Percentiles rank a stretch among this genome's conserved stretches.
These are phyloP conservation scores for Copsychus sechellarum DNA, from an alignment of 2,113 vertebrate species.

Conservation along the genomic window DNA sequence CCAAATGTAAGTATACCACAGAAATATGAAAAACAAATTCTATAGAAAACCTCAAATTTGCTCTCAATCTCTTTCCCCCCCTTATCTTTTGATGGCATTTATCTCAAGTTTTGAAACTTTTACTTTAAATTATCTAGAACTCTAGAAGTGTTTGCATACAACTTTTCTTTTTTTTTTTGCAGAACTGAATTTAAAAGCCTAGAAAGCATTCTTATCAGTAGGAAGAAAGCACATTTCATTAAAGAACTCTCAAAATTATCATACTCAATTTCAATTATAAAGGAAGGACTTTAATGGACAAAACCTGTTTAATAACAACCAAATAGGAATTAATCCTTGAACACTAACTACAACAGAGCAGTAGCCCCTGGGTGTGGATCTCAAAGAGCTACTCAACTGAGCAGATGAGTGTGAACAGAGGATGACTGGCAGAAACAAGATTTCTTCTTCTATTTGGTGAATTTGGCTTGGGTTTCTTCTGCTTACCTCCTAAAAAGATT, in stretches of 20 bases:
- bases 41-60: neutral
- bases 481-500: neutral
- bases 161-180: neutral
- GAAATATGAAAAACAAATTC: neutral
- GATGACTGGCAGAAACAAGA: neutral
- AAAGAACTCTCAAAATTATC: neutral
- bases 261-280: neutral
- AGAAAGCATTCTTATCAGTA: neutral
- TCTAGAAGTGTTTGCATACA: neutral
- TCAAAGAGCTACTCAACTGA: neutral
- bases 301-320: neutral
- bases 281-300: neutral
- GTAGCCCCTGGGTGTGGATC: neutral
- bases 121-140: neutral
- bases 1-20: neutral
- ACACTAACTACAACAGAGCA: neutral
- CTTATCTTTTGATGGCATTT: neutral
- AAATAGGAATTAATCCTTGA: neutral
- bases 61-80: neutral
- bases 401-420: neutral
- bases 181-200: neutral
- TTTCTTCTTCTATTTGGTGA: neutral
- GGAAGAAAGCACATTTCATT: neutral
- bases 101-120: neutral
- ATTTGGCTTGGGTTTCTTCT: neutral